Evolutionary conservation across 2,888 invertebrate genomes (phyloP).

Genomic region (Cheilosia scutellata): DNA sequence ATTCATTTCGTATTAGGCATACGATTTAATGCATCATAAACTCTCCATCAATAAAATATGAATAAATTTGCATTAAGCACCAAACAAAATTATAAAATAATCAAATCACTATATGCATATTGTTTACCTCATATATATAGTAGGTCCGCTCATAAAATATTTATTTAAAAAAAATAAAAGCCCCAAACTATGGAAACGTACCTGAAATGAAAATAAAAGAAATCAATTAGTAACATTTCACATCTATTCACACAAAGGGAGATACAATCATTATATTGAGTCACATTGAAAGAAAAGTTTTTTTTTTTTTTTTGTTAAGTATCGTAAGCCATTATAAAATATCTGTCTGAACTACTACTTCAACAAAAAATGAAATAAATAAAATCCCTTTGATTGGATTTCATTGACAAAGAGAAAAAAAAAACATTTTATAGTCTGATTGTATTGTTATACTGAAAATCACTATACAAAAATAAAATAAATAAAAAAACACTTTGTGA

Average conservation of each 20-base stretch:
- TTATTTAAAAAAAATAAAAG: neutral
- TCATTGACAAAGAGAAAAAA: neutral
- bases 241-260: neutral
- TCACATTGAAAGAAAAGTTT: too few species aligned
- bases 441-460: constrained; percentile 15
- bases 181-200: neutral
- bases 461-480: too few species aligned
- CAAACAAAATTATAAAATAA: too few species aligned
- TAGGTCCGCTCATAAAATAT: too few species aligned
- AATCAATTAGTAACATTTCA: constrained; percentile 4
- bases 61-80: too few species aligned
- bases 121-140: too few species aligned
- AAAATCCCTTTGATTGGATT: neutral
- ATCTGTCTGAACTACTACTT: neutral
- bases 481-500: neutral
- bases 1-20: too few species aligned
- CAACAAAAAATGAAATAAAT: neutral
- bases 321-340: too few species aligned
- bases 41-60: too few species aligned
- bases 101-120: too few species aligned
- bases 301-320: too few species aligned
- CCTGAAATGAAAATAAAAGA: constrained; percentile 4
- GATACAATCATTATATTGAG: neutral
- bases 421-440: constrained; percentile 6
- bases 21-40: too few species aligned